Conservation (phyloP, 2,888 invertebrate genomes). For the Oscheius sp. region DNA sequence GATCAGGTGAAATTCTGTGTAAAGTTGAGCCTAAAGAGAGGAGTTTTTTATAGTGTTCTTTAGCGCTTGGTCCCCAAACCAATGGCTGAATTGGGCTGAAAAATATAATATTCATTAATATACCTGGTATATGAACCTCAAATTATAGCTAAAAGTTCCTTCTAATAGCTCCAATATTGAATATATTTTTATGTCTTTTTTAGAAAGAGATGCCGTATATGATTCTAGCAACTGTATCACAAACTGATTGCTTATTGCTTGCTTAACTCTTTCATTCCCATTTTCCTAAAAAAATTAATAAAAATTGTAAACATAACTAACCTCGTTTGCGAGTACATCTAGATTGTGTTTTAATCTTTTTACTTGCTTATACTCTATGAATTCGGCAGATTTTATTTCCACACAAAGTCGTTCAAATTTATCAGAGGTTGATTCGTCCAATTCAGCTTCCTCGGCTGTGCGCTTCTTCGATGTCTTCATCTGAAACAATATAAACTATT, state of each 20-base stretch:
- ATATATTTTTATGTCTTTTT: conserved; percentile 2
- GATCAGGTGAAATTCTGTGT: conserved; percentile 51
- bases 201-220: background rate
- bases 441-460: too few relatives aligned
- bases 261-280: background rate
- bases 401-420: too few relatives aligned
- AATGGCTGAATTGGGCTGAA: conserved; percentile 47
- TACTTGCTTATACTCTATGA: background rate
- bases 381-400: background rate
- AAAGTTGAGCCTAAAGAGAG: conserved; percentile 47
- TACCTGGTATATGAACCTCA: too few relatives aligned
- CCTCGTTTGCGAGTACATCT: background rate
- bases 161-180: conserved; percentile 6
- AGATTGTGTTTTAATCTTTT: background rate
- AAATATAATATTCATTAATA: background rate
- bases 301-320: background rate
- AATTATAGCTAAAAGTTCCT: background rate
- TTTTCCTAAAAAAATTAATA: background rate
- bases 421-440: too few relatives aligned
- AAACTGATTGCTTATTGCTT: background rate
- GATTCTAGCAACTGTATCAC: background rate
- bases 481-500: too few relatives aligned
- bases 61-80: conserved; percentile 46
- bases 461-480: too few relatives aligned
- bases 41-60: conserved; percentile 51